A percentile compares a stretch with the other conserved stretches of the same genome.
Conservation (phyloP, 2,113 vertebrate genomes). For the Sylvilagus bachmani region DNA sequence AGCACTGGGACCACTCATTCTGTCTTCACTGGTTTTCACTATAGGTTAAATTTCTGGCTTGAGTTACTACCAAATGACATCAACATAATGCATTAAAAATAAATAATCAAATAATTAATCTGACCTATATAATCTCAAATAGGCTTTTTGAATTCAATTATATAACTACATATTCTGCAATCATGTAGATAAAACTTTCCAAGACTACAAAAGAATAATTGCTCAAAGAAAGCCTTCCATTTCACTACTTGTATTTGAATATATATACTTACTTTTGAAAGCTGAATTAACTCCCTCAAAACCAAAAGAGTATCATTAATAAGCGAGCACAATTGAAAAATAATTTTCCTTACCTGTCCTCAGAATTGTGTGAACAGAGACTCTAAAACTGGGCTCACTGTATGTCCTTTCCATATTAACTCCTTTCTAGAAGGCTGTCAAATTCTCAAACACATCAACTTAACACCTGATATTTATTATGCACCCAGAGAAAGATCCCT, state of each 20-base stretch:
- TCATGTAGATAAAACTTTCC: background rate
- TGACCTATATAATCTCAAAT: background rate
- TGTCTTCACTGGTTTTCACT: background rate
- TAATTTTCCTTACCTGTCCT: background rate
- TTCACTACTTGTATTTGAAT: slow-evolving; percentile 29
- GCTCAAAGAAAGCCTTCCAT: background rate
- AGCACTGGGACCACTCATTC: background rate
- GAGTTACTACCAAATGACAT: background rate
- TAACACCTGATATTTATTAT: background rate
- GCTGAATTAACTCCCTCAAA: background rate
- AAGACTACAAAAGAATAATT: background rate
- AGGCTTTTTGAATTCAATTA: background rate
- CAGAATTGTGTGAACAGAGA: background rate
- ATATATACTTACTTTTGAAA: background rate
- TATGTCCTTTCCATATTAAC: background rate
- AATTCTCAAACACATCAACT: background rate
- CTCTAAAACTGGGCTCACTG: background rate
- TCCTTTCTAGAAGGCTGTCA: background rate
- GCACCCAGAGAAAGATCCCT: background rate
- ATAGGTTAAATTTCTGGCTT: background rate
- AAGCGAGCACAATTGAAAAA: background rate
- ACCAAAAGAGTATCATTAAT: background rate
- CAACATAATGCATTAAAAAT: background rate
- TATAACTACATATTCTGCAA: slow-evolving; percentile 23
- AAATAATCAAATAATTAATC: slow-evolving; percentile 10